These are phyloP conservation scores for Gonatopus flavifemur DNA, from an alignment of 1,140 invertebrate genomes.

Conservation along the genomic window DNA sequence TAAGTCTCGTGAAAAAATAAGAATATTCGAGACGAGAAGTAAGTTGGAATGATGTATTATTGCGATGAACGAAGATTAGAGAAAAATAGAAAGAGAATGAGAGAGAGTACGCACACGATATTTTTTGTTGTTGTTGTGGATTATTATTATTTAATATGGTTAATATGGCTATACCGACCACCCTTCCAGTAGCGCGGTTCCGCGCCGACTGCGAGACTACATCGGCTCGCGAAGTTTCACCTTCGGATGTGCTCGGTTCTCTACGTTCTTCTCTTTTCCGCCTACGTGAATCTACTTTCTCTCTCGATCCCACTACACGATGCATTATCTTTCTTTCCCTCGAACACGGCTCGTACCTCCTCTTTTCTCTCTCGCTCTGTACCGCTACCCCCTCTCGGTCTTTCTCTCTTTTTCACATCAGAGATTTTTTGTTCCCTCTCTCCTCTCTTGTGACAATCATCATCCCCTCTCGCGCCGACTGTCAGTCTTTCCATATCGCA, in stretches of 20 bases:
- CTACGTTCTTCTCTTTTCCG: conserved; percentile 21
- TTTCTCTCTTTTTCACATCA: neutral
- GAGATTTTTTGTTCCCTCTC: neutral
- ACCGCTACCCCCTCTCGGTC: neutral
- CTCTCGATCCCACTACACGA: neutral
- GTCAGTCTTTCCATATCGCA: neutral
- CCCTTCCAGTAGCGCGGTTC: conserved; percentile 53
- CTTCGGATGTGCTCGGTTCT: conserved; percentile 38
- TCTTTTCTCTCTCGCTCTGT: neutral
- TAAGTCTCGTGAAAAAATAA: no score
- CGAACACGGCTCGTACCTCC: neutral
- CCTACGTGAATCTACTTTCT: no score
- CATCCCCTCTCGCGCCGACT: neutral
- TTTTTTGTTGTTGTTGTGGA: no score
- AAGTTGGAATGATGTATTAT: no score
- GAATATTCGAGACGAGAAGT: no score
- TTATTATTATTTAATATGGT: no score
- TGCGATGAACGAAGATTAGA: no score
- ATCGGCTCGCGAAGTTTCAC: conserved; percentile 48
- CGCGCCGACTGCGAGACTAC: conserved; percentile 53
- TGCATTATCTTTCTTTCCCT: neutral
- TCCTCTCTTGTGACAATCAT: neutral
- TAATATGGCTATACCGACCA: no score
- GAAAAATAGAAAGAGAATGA: no score
- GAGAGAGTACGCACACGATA: conserved; percentile 25